A percentile compares a stretch with the other conserved stretches of the same genome.
These are phyloP conservation scores for Scytalopus superciliaris DNA, from an alignment of 2,113 vertebrate species.

Conservation along the genomic window DNA sequence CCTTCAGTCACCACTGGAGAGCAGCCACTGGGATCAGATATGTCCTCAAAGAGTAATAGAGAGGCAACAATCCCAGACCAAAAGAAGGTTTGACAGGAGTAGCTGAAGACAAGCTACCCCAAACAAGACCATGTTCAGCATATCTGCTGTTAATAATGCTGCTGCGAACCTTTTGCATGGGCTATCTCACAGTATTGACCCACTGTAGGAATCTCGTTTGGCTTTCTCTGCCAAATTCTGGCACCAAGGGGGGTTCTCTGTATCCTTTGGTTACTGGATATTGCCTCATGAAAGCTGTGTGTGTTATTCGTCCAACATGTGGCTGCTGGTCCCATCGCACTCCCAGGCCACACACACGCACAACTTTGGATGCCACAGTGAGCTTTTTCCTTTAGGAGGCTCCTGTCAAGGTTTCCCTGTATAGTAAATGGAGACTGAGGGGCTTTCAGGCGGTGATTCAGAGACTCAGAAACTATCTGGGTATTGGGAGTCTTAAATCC, in stretches of 20 bases:
- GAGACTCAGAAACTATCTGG: neutral
- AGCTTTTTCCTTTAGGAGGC: neutral
- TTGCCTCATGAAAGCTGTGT: accelerated
- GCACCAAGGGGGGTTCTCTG: neutral
- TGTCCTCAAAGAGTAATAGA: neutral
- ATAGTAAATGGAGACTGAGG: neutral
- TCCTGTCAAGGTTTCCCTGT: neutral
- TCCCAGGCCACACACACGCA: neutral
- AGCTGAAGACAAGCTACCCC: neutral
- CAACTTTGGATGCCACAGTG: neutral
- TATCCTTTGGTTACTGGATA: neutral
- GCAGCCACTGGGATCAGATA: neutral
- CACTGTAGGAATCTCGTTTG: neutral
- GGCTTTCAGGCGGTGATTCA: neutral
- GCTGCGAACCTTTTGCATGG: neutral
- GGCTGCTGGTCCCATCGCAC: neutral
- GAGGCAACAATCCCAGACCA: neutral
- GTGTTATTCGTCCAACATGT: accelerated
- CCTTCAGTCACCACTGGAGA: neutral
- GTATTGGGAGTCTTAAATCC: neutral
- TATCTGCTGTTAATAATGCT: neutral
- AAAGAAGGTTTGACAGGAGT: neutral
- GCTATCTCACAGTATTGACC: neutral
- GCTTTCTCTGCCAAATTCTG: neutral
- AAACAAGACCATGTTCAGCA: neutral